These are phyloP conservation scores for Halocaridina rubra DNA, from an alignment of 2,888 invertebrate species.

Conservation along the genomic window DNA sequence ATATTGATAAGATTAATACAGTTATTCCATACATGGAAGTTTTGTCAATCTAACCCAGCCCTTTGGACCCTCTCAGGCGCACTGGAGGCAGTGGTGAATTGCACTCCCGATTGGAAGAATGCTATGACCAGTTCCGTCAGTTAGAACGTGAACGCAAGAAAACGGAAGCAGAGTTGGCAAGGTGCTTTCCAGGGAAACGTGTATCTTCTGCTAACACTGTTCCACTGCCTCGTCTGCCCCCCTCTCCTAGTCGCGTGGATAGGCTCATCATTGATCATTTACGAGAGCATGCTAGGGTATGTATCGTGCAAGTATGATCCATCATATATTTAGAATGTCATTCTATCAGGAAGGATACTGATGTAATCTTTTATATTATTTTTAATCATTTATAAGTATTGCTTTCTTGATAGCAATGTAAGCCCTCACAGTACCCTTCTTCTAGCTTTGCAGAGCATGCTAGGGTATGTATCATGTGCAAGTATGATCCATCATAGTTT, in stretches of 20 bases:
- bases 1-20: too few relatives aligned
- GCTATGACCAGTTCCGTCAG: slow-evolving; percentile 83
- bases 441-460: too few relatives aligned
- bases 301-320: background rate
- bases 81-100: slow-evolving; percentile 75
- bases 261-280: slow-evolving; percentile 83
- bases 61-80: slow-evolving; percentile 65
- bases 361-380: too few relatives aligned
- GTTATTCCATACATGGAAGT: too few relatives aligned
- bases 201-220: slow-evolving; percentile 82
- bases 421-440: too few relatives aligned
- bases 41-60: too few relatives aligned
- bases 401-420: too few relatives aligned
- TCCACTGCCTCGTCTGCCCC: slow-evolving; percentile 80
- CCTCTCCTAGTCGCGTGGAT: slow-evolving; percentile 82
- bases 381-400: too few relatives aligned
- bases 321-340: too few relatives aligned
- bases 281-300: slow-evolving; percentile 77
- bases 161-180: slow-evolving; percentile 80
- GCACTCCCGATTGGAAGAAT: slow-evolving; percentile 80
- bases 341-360: too few relatives aligned
- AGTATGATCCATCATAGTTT: too few relatives aligned
- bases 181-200: slow-evolving; percentile 82
- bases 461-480: too few relatives aligned
- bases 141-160: slow-evolving; percentile 84